Conservation (phyloP, 2,888 invertebrate genomes). For the Monochamus alternatus region DNA sequence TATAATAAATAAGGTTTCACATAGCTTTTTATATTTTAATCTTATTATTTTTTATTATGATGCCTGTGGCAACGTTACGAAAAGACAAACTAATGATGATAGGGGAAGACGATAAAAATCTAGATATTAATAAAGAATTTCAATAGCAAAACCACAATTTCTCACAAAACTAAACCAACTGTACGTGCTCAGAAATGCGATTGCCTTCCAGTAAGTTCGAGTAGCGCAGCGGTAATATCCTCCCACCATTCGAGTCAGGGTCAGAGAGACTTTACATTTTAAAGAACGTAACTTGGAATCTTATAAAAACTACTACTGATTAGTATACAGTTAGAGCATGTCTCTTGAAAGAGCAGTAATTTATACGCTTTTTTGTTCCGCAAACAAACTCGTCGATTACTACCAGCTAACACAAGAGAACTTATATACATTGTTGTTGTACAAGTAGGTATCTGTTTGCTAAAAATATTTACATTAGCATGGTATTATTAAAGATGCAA, state of each 20-base stretch:
- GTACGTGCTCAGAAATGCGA: neutral
- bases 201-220: slow-evolving; percentile 3
- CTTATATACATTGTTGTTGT: neutral
- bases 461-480: slow-evolving; percentile 4
- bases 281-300: neutral
- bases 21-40: too few species aligned
- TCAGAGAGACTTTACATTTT: slow-evolving; percentile 10
- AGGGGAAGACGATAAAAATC: too few species aligned
- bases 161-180: neutral
- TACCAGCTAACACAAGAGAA: neutral
- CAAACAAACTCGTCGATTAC: slow-evolving; percentile 7
- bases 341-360: slow-evolving; percentile 10
- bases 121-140: too few species aligned
- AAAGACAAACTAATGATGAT: too few species aligned
- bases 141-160: too few species aligned
- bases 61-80: too few species aligned
- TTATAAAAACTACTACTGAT: slow-evolving; percentile 10
- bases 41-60: too few species aligned
- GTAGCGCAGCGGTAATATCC: slow-evolving; percentile 7
- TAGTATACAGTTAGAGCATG: slow-evolving; percentile 13
- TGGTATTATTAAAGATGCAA: neutral
- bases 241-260: slow-evolving; percentile 11
- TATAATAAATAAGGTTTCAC: too few species aligned
- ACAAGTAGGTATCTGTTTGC: slow-evolving; percentile 1
- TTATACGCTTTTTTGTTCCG: slow-evolving; percentile 9